Evolutionary conservation across 2,888 invertebrate species (phyloP), one percentile per base, ranked within the genome.

Genomic region (Heliconius ismenius): DNA sequence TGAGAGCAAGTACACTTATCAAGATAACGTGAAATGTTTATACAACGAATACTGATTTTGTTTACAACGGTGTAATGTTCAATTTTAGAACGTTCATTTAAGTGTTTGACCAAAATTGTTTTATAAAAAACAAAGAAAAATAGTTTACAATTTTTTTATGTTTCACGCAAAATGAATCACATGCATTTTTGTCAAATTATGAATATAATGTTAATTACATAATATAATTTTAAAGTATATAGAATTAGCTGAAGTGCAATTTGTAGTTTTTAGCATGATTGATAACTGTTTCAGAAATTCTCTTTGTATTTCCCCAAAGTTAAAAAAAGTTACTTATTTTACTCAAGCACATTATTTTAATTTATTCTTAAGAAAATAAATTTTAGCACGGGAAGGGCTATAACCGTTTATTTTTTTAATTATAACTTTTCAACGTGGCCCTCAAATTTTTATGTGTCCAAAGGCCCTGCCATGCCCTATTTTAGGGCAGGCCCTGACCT

Each of bases 1-100:
- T 85, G 85, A 84, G 83, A 85, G 86, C 86, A 85, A 86, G 91
- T 87, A 92, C 92, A 93, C 91, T 87, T 91, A 91, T 92, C 92
- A 91, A 91, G 93, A 93, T 93, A 93, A 91, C 84, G 81, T 80
- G 83, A 84, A 85, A 81, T 90, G 90, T 92, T 90, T 92, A 88
- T 87, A 83, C 86, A 86, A 83, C 84, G 83, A 83, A 85, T 83
- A 83, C 83, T 83, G 87, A 86, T 86, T 86, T 90, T 90, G 89
- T 78, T 36, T 32, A 69, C 73, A 62, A 43, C 72, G 68, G n/a
- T 72, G 26, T 79, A 70, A 79, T 69, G 74, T 72, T 74, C 77
- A 76, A 73, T 75, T 62, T 73, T 72, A 43, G 28, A 32, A 78
- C 60, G 54, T 28, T 54, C 9, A 58, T 69, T 62, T 74, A 43